These are phyloP conservation scores for Drosophila ananassae DNA, from an alignment of 1,140 invertebrate species.

Conservation along the genomic window DNA sequence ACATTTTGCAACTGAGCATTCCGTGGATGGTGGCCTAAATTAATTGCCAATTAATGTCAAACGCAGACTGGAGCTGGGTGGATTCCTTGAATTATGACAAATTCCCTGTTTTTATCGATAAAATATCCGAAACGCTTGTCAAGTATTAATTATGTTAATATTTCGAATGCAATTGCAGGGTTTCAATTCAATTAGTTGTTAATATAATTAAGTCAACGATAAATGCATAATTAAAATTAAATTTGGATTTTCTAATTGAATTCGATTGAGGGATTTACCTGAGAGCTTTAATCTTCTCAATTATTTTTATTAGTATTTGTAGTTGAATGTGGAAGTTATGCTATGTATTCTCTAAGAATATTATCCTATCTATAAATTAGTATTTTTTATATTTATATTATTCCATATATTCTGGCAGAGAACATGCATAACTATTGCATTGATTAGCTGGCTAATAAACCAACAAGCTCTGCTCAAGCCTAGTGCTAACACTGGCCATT, in stretches of 20 bases:
- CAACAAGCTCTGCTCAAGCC: neutral
- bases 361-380: neutral
- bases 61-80: slow-evolving; percentile 11
- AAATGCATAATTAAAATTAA: slow-evolving; percentile 47
- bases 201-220: slow-evolving; percentile 43
- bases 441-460: neutral
- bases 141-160: neutral
- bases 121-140: slow-evolving; percentile 7
- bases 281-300: no score
- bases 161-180: neutral
- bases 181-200: slow-evolving; percentile 52
- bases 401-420: neutral
- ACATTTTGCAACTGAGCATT: slow-evolving; percentile 30
- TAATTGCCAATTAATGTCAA: slow-evolving; percentile 72
- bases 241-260: slow-evolving; percentile 29
- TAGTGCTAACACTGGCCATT: slow-evolving; percentile 48
- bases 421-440: neutral
- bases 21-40: slow-evolving; percentile 57
- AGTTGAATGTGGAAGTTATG: neutral
- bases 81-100: slow-evolving; percentile 31
- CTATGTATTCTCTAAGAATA: no score
- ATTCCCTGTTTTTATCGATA: slow-evolving; percentile 20
- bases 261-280: neutral
- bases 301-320: neutral
- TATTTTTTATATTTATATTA: neutral